Evolutionary conservation across 2,888 invertebrate species (phyloP).

Genomic region (Nomada ruficornis): DNA sequence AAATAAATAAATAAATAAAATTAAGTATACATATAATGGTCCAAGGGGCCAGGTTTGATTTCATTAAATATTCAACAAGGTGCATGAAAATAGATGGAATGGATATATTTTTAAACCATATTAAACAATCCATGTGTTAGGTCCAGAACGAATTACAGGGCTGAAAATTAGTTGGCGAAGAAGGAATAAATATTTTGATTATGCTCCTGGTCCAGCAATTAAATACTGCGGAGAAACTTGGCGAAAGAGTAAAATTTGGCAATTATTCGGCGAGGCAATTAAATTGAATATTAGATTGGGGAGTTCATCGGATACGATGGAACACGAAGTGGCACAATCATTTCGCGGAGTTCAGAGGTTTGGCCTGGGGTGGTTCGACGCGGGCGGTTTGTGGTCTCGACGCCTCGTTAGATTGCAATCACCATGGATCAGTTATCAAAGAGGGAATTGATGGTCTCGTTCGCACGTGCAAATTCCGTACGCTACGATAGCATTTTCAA

Average conservation of each 20-base stretch:
- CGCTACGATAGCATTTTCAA: slow-evolving; percentile 29
- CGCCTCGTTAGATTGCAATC: slow-evolving; percentile 62
- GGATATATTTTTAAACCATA: too few relatives aligned
- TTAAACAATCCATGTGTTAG: too few relatives aligned
- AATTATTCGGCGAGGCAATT: too few relatives aligned
- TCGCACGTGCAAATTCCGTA: slow-evolving; percentile 38
- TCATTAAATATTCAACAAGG: too few relatives aligned
- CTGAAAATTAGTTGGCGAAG: too few relatives aligned
- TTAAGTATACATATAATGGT: too few relatives aligned
- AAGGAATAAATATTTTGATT: too few relatives aligned
- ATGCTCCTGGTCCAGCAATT: too few relatives aligned
- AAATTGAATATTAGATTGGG: not conserved
- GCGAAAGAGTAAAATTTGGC: not conserved
- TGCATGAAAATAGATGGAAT: too few relatives aligned
- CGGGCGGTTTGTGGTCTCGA: slow-evolving; percentile 75
- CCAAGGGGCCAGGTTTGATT: too few relatives aligned
- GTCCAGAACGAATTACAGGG: too few relatives aligned
- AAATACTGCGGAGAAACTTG: not conserved
- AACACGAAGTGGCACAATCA: slow-evolving; percentile 75
- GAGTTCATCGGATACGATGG: not conserved
- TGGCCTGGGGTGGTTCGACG: slow-evolving; percentile 77
- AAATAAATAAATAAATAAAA: too few relatives aligned
- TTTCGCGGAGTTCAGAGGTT: slow-evolving; percentile 78
- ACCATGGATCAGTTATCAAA: slow-evolving; percentile 62
- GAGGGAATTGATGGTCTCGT: slow-evolving; percentile 46